phyloP scores from a whole-genome alignment of 1,140 invertebrate genomes.

The Drosophila erecta region DNA sequence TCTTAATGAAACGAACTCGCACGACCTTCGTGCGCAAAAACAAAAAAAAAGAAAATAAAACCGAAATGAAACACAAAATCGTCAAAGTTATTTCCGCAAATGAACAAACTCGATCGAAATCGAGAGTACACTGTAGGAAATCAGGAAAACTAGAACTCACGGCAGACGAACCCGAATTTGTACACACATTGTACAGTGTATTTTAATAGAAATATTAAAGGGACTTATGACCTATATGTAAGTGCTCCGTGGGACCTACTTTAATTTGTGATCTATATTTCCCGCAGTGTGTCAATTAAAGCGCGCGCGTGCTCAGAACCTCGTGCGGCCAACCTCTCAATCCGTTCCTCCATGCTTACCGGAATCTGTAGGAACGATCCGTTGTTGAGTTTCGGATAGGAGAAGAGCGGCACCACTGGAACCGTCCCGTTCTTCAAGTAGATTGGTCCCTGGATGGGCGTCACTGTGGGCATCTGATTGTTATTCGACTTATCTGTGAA shows the following conservation, averaged over 20 bases:
- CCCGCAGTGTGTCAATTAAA: slow-evolving; percentile 27
- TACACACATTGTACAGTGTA: no score
- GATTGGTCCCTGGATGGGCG: slow-evolving; percentile 93
- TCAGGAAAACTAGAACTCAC: slow-evolving; percentile 19
- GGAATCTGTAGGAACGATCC: slow-evolving; percentile 94
- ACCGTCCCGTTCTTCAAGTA: slow-evolving; percentile 91
- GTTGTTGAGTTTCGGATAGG: slow-evolving; percentile 92
- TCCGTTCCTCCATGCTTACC: slow-evolving; percentile 86
- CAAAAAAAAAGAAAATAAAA: slow-evolving; percentile 43
- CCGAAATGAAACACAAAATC: slow-evolving; percentile 66
- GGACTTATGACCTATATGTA: no score
- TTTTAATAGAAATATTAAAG: no score
- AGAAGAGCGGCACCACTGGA: slow-evolving; percentile 93
- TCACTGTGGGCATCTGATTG: slow-evolving; percentile 86
- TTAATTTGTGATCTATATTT: neutral
- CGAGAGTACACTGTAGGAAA: slow-evolving; percentile 43
- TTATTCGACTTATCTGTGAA: slow-evolving; percentile 61
- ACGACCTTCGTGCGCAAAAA: slow-evolving; percentile 77
- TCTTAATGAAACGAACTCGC: slow-evolving; percentile 79
- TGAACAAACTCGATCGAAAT: slow-evolving; percentile 77
- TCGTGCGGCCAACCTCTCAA: slow-evolving; percentile 6
- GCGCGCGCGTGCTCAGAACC: slow-evolving; percentile 43
- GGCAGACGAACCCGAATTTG: neutral
- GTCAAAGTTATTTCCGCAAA: slow-evolving; percentile 82
- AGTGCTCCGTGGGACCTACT: no score